Evolutionary conservation across 2,113 vertebrate genomes (phyloP).

Genomic region (Varanus komodoensis): DNA sequence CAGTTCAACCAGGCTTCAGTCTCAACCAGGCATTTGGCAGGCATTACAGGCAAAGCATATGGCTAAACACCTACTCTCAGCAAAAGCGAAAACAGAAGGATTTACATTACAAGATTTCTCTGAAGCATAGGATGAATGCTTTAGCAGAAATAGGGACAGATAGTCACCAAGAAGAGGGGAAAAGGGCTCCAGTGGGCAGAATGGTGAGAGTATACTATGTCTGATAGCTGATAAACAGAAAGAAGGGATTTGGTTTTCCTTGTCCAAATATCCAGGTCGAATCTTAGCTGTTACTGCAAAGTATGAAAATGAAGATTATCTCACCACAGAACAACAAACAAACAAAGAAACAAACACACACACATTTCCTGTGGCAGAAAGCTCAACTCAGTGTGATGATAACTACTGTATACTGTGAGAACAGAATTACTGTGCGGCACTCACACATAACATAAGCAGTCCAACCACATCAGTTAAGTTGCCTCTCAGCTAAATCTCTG

Average conservation of each 20-base stretch:
- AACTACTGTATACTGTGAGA: not conserved
- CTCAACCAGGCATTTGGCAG: slow-evolving; percentile 70
- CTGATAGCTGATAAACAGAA: slow-evolving; percentile 16
- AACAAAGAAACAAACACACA: too few species aligned
- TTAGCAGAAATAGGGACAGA: slow-evolving; percentile 49
- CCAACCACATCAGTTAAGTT: not conserved
- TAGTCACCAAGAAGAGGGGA: slow-evolving; percentile 57
- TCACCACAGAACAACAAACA: not conserved
- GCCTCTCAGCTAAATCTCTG: not conserved
- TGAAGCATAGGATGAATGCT: slow-evolving; percentile 42
- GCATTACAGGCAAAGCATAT: slow-evolving; percentile 65
- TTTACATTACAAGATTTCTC: slow-evolving; percentile 47
- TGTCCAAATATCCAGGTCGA: too few species aligned
- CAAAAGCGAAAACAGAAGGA: slow-evolving; percentile 71
- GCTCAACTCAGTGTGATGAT: not conserved
- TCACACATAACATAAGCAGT: not conserved
- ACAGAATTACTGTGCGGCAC: not conserved
- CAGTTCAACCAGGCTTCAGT: slow-evolving; percentile 69
- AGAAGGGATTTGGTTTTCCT: slow-evolving; percentile 18
- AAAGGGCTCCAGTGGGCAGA: slow-evolving; percentile 49
- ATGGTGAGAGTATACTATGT: slow-evolving; percentile 44
- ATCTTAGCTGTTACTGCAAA: not conserved
- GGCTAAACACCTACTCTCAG: slow-evolving; percentile 70
- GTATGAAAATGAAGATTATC: not conserved
- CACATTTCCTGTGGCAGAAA: not conserved